phyloP scores from a whole-genome alignment of 2,113 vertebrate genomes.

The Cricetomys ansorgei region DNA sequence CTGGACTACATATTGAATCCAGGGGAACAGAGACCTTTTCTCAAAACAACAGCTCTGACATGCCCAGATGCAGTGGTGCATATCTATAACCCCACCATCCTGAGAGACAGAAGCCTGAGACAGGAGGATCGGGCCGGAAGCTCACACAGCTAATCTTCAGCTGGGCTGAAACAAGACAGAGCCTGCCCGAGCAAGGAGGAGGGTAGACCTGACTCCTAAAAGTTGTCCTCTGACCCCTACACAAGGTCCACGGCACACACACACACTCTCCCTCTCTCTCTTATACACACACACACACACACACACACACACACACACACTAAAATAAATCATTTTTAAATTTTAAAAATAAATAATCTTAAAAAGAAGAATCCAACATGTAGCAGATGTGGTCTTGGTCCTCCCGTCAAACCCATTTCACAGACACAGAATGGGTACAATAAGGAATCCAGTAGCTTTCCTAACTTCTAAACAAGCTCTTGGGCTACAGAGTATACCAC shows the following conservation, averaged over 20 bases:
- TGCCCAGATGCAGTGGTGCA: neutral
- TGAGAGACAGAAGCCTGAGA: neutral
- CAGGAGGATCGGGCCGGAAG: neutral
- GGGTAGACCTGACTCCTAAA: neutral
- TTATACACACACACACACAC: no score
- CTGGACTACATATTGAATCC: neutral
- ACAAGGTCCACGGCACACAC: neutral
- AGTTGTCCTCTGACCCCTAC: neutral
- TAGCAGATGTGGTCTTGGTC: neutral
- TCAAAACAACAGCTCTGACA: neutral
- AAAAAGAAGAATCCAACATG: neutral
- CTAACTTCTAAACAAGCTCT: neutral
- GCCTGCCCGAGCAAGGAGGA: neutral
- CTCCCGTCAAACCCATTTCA: constrained; percentile 49
- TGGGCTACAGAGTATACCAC: neutral
- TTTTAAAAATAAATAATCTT: neutral
- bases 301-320: neutral
- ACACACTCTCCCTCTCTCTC: neutral
- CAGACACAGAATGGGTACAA: constrained; percentile 37
- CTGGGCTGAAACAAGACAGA: neutral
- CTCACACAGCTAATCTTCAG: neutral
- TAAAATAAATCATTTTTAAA: neutral
- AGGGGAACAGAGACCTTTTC: neutral
- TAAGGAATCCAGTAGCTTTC: neutral
- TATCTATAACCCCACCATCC: neutral